Base-by-base conservation (phyloP, 2,888 invertebrate genomes). In the Geotrupes spiniger region DNA sequence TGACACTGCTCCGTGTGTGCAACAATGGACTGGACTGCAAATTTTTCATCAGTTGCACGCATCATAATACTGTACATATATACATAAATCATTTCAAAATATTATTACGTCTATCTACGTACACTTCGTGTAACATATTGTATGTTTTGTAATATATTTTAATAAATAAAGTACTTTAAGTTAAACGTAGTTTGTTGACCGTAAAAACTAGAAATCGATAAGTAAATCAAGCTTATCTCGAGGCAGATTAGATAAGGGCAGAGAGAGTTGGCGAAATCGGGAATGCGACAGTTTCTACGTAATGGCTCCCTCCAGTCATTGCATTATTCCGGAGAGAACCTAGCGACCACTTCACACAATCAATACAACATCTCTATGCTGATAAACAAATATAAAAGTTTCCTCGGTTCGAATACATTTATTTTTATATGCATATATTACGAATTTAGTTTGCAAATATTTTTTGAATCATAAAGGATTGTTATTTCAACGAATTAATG, bases 301-400 rank as follows among this genome's bases (percentile, higher is more conserved):
- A 63, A 63, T 61, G 61, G 57, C 53, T 60, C 56, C 61, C 58
- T 42, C 49, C 46, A 57, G 59, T 56, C 53, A 60, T 61, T 58
- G 56, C 57, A 57, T 59, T 61, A 61, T 53, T 61, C 57, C 49
- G 45, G 52, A 60, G 61, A 55, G 53, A 57, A 54, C 59, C 54
- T 53, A 56, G 53, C 59, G 57, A 53, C 52, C 53, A 52, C 54
- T 59, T 46, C 53, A 56, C 53, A 54, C 59, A 61, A 63, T 64
- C 63, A 62, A 64, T 63, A 60, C 53, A 43, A 51, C 53, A 54
- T 59, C 53, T 48, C 48, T 41, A 52, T 57, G 54, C 51, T 56
- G 56, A 61, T 61, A 57, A 54, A 53, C 52, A 50, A 54, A 54
- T n/a, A n/a, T n/a, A n/a, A n/a, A n/a, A n/a, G n/a, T n/a, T n/a